Conservation (phyloP, 2,113 vertebrate species). For the Panurus biarmicus region DNA sequence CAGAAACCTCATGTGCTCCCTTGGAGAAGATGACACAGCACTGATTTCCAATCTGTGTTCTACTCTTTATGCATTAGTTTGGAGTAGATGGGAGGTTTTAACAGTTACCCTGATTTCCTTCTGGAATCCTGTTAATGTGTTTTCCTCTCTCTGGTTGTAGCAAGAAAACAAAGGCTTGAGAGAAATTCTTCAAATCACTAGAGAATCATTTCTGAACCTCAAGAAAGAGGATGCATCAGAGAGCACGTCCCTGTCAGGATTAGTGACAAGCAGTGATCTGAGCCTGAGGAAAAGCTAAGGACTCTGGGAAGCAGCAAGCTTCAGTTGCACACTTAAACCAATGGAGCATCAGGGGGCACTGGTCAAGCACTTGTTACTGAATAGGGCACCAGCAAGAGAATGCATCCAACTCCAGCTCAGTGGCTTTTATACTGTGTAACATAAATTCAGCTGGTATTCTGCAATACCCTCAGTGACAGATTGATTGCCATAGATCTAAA, state of each 20-base stretch:
- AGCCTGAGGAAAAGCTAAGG: slow-evolving; percentile 87
- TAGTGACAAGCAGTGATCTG: slow-evolving; percentile 83
- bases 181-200: slow-evolving; percentile 94
- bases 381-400: slow-evolving; percentile 41
- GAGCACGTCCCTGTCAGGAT: slow-evolving; percentile 81
- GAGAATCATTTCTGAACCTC: slow-evolving; percentile 89
- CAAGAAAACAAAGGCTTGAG: slow-evolving; percentile 90
- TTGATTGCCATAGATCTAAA: slow-evolving; percentile 16
- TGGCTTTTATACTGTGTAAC: neutral
- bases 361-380: slow-evolving; percentile 33
- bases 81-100: neutral
- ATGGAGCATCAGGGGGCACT: slow-evolving; percentile 33
- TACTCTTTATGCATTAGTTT: neutral
- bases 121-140: neutral
- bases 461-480: neutral
- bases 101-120: neutral
- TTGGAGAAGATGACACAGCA: neutral
- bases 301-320: neutral
- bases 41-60: neutral
- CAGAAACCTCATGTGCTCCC: neutral
- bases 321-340: slow-evolving; percentile 6
- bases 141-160: slow-evolving; percentile 54
- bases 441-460: neutral
- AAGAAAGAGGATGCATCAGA: slow-evolving; percentile 85
- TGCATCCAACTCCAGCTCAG: neutral